Percentiles rank a stretch among this genome's conserved stretches.
Conservation (phyloP, 2,888 invertebrate species). For the Gymnosoma rotundatum region DNA sequence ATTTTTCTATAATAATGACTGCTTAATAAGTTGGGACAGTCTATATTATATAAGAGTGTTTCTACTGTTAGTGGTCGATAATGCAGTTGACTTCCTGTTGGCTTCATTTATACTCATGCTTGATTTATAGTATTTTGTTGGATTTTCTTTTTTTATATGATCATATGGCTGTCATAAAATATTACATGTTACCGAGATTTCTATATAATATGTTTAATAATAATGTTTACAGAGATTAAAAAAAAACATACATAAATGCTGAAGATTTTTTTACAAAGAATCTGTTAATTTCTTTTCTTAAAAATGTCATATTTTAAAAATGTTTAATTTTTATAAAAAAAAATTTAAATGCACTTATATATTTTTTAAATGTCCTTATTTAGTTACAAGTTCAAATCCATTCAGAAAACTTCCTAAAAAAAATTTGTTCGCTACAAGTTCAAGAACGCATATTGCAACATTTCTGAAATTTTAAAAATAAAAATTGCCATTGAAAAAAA, state of each 20-base stretch:
- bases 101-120: conserved; percentile 34
- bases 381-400: no score
- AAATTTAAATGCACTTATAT: no score
- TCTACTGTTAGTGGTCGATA: conserved; percentile 54
- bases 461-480: no score
- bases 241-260: conserved; percentile 35
- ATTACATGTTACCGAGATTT: conserved; percentile 56
- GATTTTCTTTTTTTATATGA: conserved; percentile 18
- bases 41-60: not conserved
- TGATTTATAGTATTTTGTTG: conserved; percentile 29
- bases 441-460: no score
- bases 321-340: no score
- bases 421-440: no score
- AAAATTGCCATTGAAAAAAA: no score
- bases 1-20: conserved; percentile 42
- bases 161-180: conserved; percentile 62
- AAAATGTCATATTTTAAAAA: no score
- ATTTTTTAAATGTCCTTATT: no score
- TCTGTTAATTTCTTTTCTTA: not conserved
- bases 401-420: no score
- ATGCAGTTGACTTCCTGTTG: conserved; percentile 65
- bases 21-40: conserved; percentile 63
- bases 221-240: conserved; percentile 50
- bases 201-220: conserved; percentile 53
- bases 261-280: conserved; percentile 21